Percentiles rank a stretch among this genome's conserved stretches.
Evolutionary conservation across 2,113 vertebrate genomes (phyloP).

Genomic region (Condylura cristata): DNA sequence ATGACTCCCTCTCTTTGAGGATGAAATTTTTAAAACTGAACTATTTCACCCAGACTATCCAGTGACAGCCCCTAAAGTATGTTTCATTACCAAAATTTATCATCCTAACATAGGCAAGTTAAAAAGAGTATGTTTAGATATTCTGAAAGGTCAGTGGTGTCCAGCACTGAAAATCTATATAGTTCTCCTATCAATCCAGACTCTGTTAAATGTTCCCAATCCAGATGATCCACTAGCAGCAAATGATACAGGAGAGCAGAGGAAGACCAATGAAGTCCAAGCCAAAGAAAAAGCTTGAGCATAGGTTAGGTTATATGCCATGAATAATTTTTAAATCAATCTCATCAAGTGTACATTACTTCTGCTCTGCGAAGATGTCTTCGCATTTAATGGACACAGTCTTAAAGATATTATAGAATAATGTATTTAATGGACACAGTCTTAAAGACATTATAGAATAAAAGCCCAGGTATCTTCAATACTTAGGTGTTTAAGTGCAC

Average conservation of each 20-base stretch:
- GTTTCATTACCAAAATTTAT: conserved; percentile 99
- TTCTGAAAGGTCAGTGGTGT: conserved; percentile 95
- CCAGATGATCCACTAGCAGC: conserved; percentile 99
- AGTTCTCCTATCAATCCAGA: conserved; percentile 99
- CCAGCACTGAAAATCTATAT: conserved; percentile 99
- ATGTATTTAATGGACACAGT: conserved; percentile 97
- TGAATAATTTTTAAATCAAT: conserved; percentile 94
- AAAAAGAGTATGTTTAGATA: conserved; percentile 99
- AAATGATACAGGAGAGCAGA: conserved; percentile 98
- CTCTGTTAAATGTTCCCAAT: conserved; percentile 99
- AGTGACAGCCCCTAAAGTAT: conserved; percentile 99
- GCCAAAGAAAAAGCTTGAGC: conserved; percentile 98
- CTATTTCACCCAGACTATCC: conserved; percentile 99
- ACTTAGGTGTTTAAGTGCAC: conserved; percentile 96
- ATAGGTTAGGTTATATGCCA: conserved; percentile 99
- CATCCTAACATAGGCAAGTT: conserved; percentile 99
- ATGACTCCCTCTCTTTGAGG: conserved; percentile 98
- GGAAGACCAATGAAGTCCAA: conserved; percentile 99
- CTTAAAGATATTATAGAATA: conserved; percentile 92
- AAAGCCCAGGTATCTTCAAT: conserved; percentile 92
- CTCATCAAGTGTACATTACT: conserved; percentile 92
- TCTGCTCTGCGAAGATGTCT: conserved; percentile 96
- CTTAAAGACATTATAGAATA: conserved; percentile 92
- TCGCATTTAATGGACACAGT: conserved; percentile 96
- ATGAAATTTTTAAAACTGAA: conserved; percentile 99